Evolutionary conservation across 2,113 vertebrate species (phyloP), one percentile per base, ranked within the genome.

Genomic region (Caloenas nicobarica): DNA sequence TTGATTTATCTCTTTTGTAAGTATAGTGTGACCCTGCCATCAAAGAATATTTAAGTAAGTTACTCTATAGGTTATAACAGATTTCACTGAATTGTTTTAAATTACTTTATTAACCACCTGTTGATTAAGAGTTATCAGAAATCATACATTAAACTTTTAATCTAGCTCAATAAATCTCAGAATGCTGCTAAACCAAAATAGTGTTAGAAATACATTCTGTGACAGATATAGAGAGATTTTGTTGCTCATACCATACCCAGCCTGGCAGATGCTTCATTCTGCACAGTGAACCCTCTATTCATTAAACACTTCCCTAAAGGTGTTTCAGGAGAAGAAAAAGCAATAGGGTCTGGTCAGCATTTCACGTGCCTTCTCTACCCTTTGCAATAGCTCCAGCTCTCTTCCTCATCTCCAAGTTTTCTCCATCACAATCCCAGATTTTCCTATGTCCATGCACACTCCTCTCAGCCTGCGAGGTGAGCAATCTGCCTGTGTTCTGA

Each of bases 221-320:
- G 42, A 16, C 42, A 44, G 42, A 44, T 44, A 16, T 17, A 31
- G 19, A 29, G 13, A 64, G 10, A 50, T 54, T 85, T 77, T 76
- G 0, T 58, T 86, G 38, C 17, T 80, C 8, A 51, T 73, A 33
- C 2, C 15, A 7, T 57, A 48, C 3, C 1, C 0, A 76, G 5
- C 14, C n/a, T 65, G 31, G 34, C 22, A 79, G 40, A 26, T 19
- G 13, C 15, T 80, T 68, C 7, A 42, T 57, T 40, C 64, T 62
- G 34, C 24, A n/a, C 8, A 69, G 31, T 34, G 29, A 70, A 48
- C 9, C 25, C 21, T 42, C 17, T 34, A 38, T 8, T 69, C 29
- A 12, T 70, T 62, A 42, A 40, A 77, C 10, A 11, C 7, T 22
- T 83, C 11, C n/a, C 16, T 56, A 42, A 31, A 31, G 9, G 21